These are phyloP conservation scores for Cyphomyrus plagiostoma DNA, from an alignment of 2,113 vertebrate species.

Conservation along the genomic window DNA sequence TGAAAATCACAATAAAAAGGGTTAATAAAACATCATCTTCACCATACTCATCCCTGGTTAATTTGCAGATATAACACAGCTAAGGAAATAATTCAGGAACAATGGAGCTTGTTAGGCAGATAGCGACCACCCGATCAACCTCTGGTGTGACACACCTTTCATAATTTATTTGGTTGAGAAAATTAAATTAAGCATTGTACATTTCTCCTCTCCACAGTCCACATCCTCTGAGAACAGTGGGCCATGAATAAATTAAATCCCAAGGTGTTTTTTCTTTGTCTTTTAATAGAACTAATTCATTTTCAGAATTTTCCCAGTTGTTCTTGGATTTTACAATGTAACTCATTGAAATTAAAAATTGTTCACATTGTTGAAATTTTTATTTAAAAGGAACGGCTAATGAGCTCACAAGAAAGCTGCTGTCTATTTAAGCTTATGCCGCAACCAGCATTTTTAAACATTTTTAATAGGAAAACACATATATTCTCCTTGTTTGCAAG, in stretches of 20 bases:
- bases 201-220: neutral
- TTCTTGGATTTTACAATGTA: neutral
- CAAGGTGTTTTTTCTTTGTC: neutral
- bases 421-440: neutral
- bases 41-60: neutral
- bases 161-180: conserved; percentile 8
- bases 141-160: conserved; percentile 8
- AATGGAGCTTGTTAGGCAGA: neutral
- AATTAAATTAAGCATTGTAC: conserved; percentile 10
- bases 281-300: neutral
- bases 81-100: neutral
- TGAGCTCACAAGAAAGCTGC: neutral
- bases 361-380: neutral
- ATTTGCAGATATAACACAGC: neutral
- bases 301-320: neutral
- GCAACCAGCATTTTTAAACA: neutral
- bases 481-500: neutral
- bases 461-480: neutral
- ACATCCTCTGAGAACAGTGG: neutral
- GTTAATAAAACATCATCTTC: neutral
- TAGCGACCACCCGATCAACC: neutral
- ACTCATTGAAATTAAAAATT: neutral
- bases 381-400: neutral
- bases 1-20: neutral
- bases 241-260: neutral